Conservation (phyloP, 2,888 invertebrate genomes). For the Dermolepida albohirtum region DNA sequence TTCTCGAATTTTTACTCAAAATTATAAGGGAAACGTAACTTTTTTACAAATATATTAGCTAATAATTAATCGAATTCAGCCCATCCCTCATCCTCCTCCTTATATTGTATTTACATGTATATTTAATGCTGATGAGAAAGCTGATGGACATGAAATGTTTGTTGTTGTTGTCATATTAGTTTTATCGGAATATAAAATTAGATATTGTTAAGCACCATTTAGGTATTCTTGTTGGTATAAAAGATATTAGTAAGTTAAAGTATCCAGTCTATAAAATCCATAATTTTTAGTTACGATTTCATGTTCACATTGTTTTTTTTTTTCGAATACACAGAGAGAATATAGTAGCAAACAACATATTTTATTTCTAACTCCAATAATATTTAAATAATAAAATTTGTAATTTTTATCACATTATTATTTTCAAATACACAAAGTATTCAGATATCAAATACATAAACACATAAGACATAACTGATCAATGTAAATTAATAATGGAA, state of each 20-base stretch:
- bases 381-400: background rate
- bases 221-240: constrained; percentile 31
- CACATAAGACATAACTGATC: too few relatives aligned
- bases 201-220: constrained; percentile 22
- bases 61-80: constrained; percentile 29
- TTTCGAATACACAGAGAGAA: too few relatives aligned
- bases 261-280: constrained; percentile 9
- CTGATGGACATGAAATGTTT: constrained; percentile 26
- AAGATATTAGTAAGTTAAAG: background rate
- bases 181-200: constrained; percentile 28
- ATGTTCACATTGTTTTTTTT: background rate
- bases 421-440: too few relatives aligned
- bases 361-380: constrained; percentile 2
- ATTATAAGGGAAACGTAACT: constrained; percentile 60
- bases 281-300: constrained; percentile 4
- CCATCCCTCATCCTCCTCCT: background rate
- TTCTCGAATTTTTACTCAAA: constrained; percentile 61
- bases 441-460: too few relatives aligned
- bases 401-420: too few relatives aligned
- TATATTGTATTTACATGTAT: constrained; percentile 37
- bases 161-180: constrained; percentile 37
- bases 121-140: constrained; percentile 15
- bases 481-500: too few relatives aligned
- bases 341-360: too few relatives aligned
- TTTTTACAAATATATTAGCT: constrained; percentile 35